Evolutionary conservation across 2,113 vertebrate genomes (phyloP).

Genomic region (Catharus fuscescens): DNA sequence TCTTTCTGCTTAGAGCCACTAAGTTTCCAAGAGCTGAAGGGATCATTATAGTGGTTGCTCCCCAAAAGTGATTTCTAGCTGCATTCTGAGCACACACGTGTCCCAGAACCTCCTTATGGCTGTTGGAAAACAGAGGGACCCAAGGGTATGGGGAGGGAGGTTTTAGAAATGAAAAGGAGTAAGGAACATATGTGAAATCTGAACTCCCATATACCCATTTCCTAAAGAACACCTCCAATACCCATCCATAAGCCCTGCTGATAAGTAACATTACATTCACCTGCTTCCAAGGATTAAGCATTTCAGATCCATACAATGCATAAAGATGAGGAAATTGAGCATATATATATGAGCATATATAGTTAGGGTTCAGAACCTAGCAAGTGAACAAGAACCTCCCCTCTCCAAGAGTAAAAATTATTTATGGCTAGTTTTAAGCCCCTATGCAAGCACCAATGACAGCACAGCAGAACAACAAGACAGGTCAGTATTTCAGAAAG

Average conservation of each 20-base stretch:
- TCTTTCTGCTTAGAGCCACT: not conserved
- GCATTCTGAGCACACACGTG: not conserved
- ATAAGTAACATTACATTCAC: accelerated
- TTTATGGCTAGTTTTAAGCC: not conserved
- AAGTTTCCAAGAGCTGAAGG: not conserved
- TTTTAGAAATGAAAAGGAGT: not conserved
- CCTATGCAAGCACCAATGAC: not conserved
- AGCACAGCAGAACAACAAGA: not conserved
- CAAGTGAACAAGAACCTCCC: not conserved
- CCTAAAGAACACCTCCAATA: not conserved
- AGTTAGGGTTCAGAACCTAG: not conserved
- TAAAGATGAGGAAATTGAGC: not conserved
- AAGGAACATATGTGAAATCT: not conserved
- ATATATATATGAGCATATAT: accelerated
- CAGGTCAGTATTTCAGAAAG: not conserved
- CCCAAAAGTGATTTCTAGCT: not conserved
- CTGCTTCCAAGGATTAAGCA: not conserved
- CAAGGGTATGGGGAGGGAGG: accelerated
- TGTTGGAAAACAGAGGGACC: not conserved
- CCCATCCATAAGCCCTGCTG: not conserved
- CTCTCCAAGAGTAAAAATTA: not conserved
- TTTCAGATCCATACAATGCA: not conserved
- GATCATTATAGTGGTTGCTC: not conserved
- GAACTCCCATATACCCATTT: not conserved
- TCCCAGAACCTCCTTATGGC: not conserved